phyloP scores from a whole-genome alignment of 1,140 invertebrate species.

The Lasioglossum albipes region DNA sequence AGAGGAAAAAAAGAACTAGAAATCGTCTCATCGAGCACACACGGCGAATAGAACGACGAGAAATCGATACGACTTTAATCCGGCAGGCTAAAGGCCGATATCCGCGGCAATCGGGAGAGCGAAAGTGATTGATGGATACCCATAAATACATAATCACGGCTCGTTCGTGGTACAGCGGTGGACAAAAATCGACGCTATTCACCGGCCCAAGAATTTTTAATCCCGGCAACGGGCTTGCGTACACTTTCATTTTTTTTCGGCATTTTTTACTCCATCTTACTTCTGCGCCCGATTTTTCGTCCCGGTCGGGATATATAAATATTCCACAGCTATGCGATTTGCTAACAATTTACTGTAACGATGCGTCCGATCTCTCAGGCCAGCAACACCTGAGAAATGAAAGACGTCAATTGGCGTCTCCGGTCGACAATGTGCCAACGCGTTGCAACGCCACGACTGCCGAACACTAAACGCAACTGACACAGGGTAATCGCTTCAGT shows the following conservation, averaged over 20 bases:
- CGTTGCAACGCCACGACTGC: too few species aligned
- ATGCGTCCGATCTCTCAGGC: too few species aligned
- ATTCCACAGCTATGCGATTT: too few species aligned
- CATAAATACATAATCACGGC: conserved; percentile 65
- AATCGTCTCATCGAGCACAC: conserved; percentile 26
- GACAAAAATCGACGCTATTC: conserved; percentile 54
- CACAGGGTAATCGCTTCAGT: too few species aligned
- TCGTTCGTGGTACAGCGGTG: conserved; percentile 47
- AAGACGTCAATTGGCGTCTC: too few species aligned
- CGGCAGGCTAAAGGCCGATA: conserved; percentile 61
- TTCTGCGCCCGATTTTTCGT: background rate
- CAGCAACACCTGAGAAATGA: too few species aligned
- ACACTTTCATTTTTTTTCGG: background rate
- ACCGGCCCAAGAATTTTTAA: conserved; percentile 54
- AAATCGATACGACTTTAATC: conserved; percentile 65
- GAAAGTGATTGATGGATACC: conserved; percentile 65
- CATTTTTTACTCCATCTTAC: background rate
- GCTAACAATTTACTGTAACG: too few species aligned
- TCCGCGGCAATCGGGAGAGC: conserved; percentile 62
- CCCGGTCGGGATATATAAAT: background rate
- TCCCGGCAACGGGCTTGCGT: conserved; percentile 16
- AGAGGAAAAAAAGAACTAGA: conserved; percentile 6
- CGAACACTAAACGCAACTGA: too few species aligned
- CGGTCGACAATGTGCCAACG: too few species aligned
- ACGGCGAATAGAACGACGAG: conserved; percentile 50